Evolutionary conservation across 2,113 vertebrate species (phyloP), one percentile per base, ranked within the genome.

Genomic region (Oreochromis spilurus): DNA sequence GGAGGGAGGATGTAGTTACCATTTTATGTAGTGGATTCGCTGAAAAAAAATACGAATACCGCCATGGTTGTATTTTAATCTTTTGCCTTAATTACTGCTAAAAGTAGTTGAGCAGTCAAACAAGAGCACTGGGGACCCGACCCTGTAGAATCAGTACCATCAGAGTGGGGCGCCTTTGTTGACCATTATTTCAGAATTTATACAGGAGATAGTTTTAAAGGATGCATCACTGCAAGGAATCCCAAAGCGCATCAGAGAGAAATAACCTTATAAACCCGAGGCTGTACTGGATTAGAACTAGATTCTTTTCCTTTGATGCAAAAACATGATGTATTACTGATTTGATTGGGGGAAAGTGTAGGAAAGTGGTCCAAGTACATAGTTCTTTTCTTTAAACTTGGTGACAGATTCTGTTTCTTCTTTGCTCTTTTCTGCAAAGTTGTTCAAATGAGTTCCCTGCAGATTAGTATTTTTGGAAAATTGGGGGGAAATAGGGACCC

Each of bases 1-100:
- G 62, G 62, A 9, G 11, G 36, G 1, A 67, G 19, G 62, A n/a
- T 38, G 6, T 38, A 21, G 34, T 65, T 1, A 36, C 5, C 31
- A 19, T 65, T 65, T 65, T n/a, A 19, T 36, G 19, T 62, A 0
- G 31, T 38, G 62, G 36, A 21, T 40, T 38, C 0, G 0, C 6
- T 67, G 62, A 67, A 7, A 67, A 14, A 14, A 14, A 40, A 40
- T 21, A 5, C 62, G 9, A 40, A 8, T 7, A 5, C 1, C 0
- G 0, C 62, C 4, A 3, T 21, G 19, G 11, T 2, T 40, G 7
- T 14, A 0, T 13, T 24, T 70, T 7, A 24, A 40, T 40, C 4
- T 24, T 67, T 40, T 24, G n/a, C 3, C 12, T 40, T 24, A 70
- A 14, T 70, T 43, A 70, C 12, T 70, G 12, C 12, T 6, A 9